Conservation (phyloP, 2,113 vertebrate species). For the Galbula dea region DNA sequence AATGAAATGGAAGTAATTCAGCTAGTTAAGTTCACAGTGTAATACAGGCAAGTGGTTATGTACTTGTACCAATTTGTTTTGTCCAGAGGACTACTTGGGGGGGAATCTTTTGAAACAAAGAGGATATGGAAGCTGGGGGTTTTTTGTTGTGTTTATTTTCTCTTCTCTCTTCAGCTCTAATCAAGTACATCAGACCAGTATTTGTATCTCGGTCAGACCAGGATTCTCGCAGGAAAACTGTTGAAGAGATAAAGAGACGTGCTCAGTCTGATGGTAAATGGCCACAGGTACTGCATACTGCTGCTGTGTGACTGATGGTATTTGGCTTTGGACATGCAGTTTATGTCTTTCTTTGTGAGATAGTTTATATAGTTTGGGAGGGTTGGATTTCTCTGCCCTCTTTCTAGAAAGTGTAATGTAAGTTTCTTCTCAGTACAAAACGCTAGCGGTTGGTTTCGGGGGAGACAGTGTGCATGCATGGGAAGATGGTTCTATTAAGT, state of each 20-base stretch:
- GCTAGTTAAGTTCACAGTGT: not conserved
- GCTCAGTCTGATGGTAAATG: constrained; percentile 89
- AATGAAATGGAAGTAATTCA: not conserved
- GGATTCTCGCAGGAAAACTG: constrained; percentile 92
- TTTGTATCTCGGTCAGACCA: constrained; percentile 95
- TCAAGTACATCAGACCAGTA: constrained; percentile 92
- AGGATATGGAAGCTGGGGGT: not conserved
- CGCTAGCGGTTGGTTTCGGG: not conserved
- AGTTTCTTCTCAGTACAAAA: not conserved
- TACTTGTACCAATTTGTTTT: not conserved
- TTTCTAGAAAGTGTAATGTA: not conserved
- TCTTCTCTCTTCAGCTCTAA: constrained; percentile 80
- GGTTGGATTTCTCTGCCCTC: fast-evolving
- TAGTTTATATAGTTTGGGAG: not conserved
- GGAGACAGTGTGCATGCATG: not conserved
- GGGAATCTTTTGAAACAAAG: not conserved
- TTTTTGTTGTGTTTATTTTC: not conserved
- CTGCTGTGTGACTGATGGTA: not conserved
- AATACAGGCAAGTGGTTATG: not conserved
- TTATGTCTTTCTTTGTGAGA: not conserved
- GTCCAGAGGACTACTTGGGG: not conserved
- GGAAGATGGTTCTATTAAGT: not conserved
- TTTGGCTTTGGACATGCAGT: not conserved
- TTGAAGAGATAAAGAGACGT: constrained; percentile 92
- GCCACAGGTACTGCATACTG: constrained; percentile 83